These are phyloP conservation scores for Lepeophtheirus salmonis DNA, from an alignment of 1,140 invertebrate genomes.

Conservation along the genomic window DNA sequence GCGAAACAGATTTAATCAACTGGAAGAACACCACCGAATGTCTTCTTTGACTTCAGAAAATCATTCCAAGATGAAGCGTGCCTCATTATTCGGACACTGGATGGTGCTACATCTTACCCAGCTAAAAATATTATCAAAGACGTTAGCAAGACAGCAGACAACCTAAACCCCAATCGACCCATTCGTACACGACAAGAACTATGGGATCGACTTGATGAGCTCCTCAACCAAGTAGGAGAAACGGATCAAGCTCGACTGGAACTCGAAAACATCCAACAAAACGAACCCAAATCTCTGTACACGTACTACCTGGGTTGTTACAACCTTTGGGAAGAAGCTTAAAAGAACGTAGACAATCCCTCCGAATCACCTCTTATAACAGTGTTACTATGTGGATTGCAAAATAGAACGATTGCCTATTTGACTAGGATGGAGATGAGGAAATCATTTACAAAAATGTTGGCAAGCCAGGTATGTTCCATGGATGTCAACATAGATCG, in stretches of 20 bases:
- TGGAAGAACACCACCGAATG: background rate
- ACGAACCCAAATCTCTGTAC: background rate
- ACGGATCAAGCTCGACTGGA: background rate
- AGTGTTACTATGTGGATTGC: background rate
- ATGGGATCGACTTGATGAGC: background rate
- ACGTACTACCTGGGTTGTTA: background rate
- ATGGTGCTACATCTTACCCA: background rate
- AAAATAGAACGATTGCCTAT: background rate
- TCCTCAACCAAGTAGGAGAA: background rate
- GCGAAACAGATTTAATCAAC: background rate
- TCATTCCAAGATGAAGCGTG: background rate
- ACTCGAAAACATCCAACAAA: background rate
- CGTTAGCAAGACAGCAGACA: background rate
- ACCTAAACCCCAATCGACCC: background rate
- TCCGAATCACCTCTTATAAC: background rate
- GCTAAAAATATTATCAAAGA: background rate
- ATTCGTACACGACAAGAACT: background rate
- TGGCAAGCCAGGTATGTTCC: background rate
- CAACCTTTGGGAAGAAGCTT: background rate
- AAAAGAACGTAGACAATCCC: background rate
- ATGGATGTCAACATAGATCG: background rate
- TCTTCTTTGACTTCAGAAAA: background rate
- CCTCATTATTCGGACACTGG: background rate
- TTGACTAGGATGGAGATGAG: background rate
- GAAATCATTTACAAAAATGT: background rate